Percentiles rank a stretch among this genome's conserved stretches.
Evolutionary conservation across 2,113 vertebrate species (phyloP).

Genomic region (Mandrillus leucophaeus): DNA sequence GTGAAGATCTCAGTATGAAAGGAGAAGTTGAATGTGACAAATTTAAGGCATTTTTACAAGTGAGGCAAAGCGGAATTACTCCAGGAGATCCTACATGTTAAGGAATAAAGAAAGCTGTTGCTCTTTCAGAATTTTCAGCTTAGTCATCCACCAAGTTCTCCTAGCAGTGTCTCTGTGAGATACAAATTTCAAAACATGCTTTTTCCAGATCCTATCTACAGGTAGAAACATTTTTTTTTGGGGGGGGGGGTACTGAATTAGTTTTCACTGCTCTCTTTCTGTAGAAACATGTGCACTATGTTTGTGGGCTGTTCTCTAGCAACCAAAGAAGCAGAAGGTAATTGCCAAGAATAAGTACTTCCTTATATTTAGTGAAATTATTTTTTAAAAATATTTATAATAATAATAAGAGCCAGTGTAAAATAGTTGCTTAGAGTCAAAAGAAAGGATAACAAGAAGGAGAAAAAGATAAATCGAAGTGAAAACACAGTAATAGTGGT

Average conservation of each 20-base stretch:
- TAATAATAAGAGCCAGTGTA: neutral
- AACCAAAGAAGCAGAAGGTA: neutral
- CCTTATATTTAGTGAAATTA: neutral
- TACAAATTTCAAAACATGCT: neutral
- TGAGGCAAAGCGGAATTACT: neutral
- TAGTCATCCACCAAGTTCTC: neutral
- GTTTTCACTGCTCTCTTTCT: neutral
- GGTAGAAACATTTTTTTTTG: neutral
- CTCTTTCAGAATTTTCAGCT: neutral
- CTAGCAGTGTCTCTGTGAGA: neutral
- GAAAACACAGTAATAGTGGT: neutral
- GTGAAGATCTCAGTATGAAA: neutral
- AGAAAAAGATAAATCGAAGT: neutral
- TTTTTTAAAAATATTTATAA: neutral
- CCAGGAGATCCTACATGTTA: neutral
- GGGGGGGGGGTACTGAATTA: neutral
- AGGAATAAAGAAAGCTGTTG: neutral
- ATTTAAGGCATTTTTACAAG: neutral
- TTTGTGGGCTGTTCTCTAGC: neutral
- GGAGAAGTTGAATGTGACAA: neutral
- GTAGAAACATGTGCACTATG: neutral
- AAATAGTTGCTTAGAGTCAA: neutral
- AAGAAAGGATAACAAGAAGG: neutral
- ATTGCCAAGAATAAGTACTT: neutral
- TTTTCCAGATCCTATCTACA: neutral